phyloP scores from a whole-genome alignment of 2,888 invertebrate genomes.

The Patella depressa region DNA sequence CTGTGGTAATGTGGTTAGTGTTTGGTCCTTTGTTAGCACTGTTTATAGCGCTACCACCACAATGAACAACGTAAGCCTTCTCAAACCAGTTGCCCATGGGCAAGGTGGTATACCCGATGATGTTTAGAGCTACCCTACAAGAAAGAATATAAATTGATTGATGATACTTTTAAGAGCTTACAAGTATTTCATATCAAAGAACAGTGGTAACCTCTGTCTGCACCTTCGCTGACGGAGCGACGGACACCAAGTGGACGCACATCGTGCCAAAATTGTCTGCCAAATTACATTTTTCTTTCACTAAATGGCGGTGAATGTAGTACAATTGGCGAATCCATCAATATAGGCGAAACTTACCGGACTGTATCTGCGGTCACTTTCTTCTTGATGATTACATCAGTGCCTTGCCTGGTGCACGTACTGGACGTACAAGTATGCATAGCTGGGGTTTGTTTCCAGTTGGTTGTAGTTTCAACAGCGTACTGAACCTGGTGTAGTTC shows the following conservation, averaged over 20 bases:
- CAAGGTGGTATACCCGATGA: conserved; percentile 39
- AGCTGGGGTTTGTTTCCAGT: conserved; percentile 38
- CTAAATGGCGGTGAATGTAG: too few species aligned
- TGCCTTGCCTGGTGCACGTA: conserved; percentile 32
- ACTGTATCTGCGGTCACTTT: conserved; percentile 26
- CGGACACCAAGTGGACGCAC: too few species aligned
- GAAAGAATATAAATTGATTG: too few species aligned
- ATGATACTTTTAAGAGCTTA: too few species aligned
- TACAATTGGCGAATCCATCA: too few species aligned
- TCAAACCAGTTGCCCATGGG: conserved; percentile 33
- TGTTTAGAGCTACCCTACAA: conserved; percentile 44
- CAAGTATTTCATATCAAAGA: too few species aligned
- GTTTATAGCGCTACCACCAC: conserved; percentile 30
- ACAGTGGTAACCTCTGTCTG: too few species aligned
- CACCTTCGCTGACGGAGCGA: too few species aligned
- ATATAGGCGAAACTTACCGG: conserved; percentile 20
- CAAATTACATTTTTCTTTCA: too few species aligned
- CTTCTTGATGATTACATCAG: conserved; percentile 31
- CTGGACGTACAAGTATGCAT: conserved; percentile 42
- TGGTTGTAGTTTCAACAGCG: conserved; percentile 37
- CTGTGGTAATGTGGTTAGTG: conserved; percentile 16
- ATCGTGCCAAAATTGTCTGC: too few species aligned
- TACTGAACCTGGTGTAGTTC: conserved; percentile 43
- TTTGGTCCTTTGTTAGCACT: conserved; percentile 17
- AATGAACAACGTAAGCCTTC: conserved; percentile 29